A percentile compares a stretch with the other conserved stretches of the same genome.
phyloP scores from a whole-genome alignment of 2,113 vertebrate genomes.

The Spheniscus mendiculus region DNA sequence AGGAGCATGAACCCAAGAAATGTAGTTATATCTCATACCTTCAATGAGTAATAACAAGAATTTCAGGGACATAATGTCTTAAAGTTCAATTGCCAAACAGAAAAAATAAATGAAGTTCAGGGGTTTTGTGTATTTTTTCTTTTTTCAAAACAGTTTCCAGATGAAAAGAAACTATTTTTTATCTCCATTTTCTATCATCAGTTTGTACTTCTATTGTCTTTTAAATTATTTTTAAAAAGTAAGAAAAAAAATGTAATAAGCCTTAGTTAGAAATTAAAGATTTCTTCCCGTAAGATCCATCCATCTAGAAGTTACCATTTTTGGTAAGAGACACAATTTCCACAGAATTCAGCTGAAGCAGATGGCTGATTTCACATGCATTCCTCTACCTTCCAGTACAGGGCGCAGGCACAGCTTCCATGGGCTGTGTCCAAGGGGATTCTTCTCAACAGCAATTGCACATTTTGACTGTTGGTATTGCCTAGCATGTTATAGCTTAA shows the following conservation, averaged over 20 bases:
- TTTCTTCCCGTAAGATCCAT: neutral
- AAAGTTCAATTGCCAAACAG: neutral
- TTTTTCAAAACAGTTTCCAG: neutral
- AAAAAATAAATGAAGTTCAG: neutral
- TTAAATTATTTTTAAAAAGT: neutral
- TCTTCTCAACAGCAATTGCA: neutral
- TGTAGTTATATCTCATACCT: neutral
- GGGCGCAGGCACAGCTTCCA: neutral
- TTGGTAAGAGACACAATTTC: conserved; percentile 44
- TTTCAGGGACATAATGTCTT: neutral
- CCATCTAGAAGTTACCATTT: conserved; percentile 13
- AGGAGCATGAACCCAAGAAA: conserved; percentile 16
- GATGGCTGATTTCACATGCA: neutral
- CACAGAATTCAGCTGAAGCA: conserved; percentile 22
- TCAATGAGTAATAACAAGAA: neutral
- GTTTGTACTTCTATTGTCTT: neutral
- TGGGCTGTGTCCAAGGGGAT: neutral
- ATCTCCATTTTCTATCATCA: neutral
- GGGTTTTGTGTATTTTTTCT: neutral
- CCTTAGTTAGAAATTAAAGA: conserved; percentile 9
- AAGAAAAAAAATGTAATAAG: neutral
- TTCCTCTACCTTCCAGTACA: neutral
- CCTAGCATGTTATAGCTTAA: neutral
- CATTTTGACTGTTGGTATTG: neutral
- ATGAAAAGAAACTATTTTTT: neutral